Percentiles rank a stretch among this genome's conserved stretches.
Evolutionary conservation across 2,888 invertebrate genomes (phyloP).

Genomic region (Hyalella azteca): DNA sequence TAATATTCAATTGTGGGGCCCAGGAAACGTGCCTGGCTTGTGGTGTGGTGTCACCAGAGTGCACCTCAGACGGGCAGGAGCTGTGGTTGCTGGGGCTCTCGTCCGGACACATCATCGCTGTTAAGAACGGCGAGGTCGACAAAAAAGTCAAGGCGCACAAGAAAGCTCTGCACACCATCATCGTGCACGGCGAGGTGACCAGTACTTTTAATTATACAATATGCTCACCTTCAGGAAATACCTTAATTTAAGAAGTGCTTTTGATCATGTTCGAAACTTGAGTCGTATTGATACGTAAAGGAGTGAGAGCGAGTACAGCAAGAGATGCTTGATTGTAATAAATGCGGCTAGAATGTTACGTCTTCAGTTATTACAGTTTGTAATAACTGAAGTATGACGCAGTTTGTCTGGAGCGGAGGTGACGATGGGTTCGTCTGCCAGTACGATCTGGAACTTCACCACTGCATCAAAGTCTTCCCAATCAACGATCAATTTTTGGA

Average conservation of each 20-base stretch:
- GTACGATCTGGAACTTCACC: conserved; percentile 64
- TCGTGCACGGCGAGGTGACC: conserved; percentile 63
- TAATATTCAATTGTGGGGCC: conserved; percentile 40
- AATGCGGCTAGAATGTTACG: too few relatives aligned
- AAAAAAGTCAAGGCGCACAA: conserved; percentile 64
- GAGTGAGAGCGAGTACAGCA: too few relatives aligned
- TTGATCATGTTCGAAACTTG: too few relatives aligned
- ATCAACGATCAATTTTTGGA: conserved; percentile 60
- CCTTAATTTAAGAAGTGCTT: too few relatives aligned
- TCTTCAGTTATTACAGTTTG: too few relatives aligned
- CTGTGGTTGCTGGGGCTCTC: conserved; percentile 62
- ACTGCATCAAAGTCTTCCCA: conserved; percentile 63
- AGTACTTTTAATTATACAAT: too few relatives aligned
- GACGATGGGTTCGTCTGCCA: conserved; percentile 64
- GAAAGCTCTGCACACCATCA: conserved; percentile 64
- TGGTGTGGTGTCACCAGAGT: conserved; percentile 43
- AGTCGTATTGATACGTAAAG: too few relatives aligned
- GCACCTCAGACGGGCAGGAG: conserved; percentile 21
- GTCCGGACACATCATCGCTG: conserved; percentile 63
- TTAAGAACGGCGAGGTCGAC: conserved; percentile 62
- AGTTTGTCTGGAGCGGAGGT: conserved; percentile 64
- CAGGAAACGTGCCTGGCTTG: conserved; percentile 62
- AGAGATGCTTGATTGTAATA: too few relatives aligned
- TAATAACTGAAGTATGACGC: background rate
- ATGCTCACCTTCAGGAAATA: too few relatives aligned